Percentiles rank a stretch among this genome's conserved stretches.
These are phyloP conservation scores for Eubasilissa regina DNA, from an alignment of 1,140 invertebrate genomes.

Conservation along the genomic window DNA sequence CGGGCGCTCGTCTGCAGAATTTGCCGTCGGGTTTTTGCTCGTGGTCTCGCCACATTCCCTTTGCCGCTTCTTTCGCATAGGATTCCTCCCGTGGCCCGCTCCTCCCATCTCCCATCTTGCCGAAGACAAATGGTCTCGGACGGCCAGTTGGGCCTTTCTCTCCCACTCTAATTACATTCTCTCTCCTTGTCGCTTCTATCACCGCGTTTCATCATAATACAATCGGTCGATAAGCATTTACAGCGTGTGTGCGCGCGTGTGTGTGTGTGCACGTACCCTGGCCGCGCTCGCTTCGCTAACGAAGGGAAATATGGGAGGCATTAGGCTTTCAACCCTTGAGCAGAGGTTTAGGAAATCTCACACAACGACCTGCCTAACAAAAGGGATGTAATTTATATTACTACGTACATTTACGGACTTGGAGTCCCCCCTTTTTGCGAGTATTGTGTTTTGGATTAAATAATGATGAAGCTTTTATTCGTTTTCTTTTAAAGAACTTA, in stretches of 20 bases:
- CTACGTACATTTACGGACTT: constrained; percentile 7
- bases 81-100: constrained; percentile 70
- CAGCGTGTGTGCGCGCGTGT: neutral
- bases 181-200: constrained; percentile 54
- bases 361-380: constrained; percentile 17
- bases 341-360: constrained; percentile 7
- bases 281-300: constrained; percentile 9
- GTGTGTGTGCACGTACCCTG: constrained; percentile 1
- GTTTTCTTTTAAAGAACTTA: constrained; percentile 4
- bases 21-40: constrained; percentile 68
- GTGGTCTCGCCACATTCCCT: constrained; percentile 71
- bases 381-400: constrained; percentile 34
- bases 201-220: constrained; percentile 53
- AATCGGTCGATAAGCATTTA: constrained; percentile 59
- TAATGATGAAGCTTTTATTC: neutral
- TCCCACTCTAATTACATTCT: constrained; percentile 55
- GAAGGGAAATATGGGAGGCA: constrained; percentile 23
- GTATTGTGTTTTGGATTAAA: constrained; percentile 19
- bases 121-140: constrained; percentile 70
- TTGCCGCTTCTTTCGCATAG: constrained; percentile 70
- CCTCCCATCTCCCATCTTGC: constrained; percentile 64
- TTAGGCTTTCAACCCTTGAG: constrained; percentile 31
- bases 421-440: constrained; percentile 17
- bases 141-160: constrained; percentile 58
- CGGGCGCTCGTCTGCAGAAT: constrained; percentile 59